Evolutionary conservation across 2,888 invertebrate genomes (phyloP), one percentile per base, ranked within the genome.

Genomic region (Chouioia cunea): DNA sequence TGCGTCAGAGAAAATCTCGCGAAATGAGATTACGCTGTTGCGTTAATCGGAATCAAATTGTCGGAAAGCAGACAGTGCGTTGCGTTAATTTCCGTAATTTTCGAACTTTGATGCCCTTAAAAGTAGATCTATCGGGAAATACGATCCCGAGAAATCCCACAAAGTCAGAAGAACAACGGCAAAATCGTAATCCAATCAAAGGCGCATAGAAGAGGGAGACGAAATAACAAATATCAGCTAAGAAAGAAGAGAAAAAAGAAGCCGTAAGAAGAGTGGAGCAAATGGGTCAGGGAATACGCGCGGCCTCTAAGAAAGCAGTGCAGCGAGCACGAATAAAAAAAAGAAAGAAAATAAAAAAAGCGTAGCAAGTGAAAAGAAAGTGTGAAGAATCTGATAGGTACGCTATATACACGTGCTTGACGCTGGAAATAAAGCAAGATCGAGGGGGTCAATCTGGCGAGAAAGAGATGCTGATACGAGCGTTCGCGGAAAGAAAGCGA

Each of bases 401-500:
- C 47, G 15, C 8, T 23, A 12, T 16, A 47, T 43, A 62, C 10
- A 27, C 36, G 8, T 23, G 10, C 4, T 6, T n/a, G 46, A n/a
- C 0, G 20, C 18, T 53, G 10, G 27, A 36, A 18, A 36, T 44
- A 56, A 54, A 56, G 53, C 2, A 22, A 52, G 23, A 15, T 10
- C 12, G 27, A 15, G 57, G 44, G 52, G 15, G 57, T 36, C 36
- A 52, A 46, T 66, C 52, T 53, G n/a, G 27, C 59, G n/a, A 14
- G 16, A 10, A 36, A 36, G 36, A 36, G 36, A 36, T 14, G 15
- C 22, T 36, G 20, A 23, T 47, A 22, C 36, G 20, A 56, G 56
- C 56, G 20, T 69, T 69, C 64, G 58, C 36, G 47, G 64, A 69
- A 69, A 64, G 69, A 53, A 64, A 69, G 52, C 46, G 63, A 62